These are phyloP conservation scores for Entomobrya proxima DNA, from an alignment of 2,888 invertebrate species.

Conservation along the genomic window DNA sequence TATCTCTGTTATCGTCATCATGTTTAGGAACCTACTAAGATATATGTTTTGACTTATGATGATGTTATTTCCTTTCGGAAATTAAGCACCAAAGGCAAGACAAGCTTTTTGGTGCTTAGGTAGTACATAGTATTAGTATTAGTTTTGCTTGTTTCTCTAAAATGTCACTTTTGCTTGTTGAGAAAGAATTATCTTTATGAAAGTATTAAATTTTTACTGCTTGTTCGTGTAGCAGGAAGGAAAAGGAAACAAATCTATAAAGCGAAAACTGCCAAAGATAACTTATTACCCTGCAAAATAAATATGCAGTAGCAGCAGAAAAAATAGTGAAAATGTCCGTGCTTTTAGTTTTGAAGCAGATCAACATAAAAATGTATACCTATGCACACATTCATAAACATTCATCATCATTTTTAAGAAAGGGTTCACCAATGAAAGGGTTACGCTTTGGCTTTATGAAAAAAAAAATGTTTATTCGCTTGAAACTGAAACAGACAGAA, in stretches of 20 bases:
- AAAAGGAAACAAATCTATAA: background rate
- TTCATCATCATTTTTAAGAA: background rate
- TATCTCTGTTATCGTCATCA: background rate
- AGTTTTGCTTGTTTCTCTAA: too few relatives aligned
- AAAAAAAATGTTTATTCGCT: conserved; percentile 35
- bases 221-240: background rate
- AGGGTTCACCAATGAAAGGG: conserved; percentile 1
- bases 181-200: background rate
- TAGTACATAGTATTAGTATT: too few relatives aligned
- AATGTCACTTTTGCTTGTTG: background rate
- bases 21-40: background rate
- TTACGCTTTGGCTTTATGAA: conserved; percentile 1
- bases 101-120: too few relatives aligned
- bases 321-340: too few relatives aligned
- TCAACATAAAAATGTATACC: too few relatives aligned
- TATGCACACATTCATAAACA: background rate
- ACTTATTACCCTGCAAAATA: background rate
- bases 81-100: background rate
- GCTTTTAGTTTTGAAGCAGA: conserved; percentile 1
- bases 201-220: conserved; percentile 1
- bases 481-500: conserved; percentile 15
- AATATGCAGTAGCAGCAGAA: background rate
- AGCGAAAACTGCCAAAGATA: background rate
- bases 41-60: background rate
- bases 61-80: too few relatives aligned